Evolutionary conservation across 2,797 vertebrate species (phyloP), one percentile per base, ranked within the genome.

Genomic region (Epinephelus coioides): DNA sequence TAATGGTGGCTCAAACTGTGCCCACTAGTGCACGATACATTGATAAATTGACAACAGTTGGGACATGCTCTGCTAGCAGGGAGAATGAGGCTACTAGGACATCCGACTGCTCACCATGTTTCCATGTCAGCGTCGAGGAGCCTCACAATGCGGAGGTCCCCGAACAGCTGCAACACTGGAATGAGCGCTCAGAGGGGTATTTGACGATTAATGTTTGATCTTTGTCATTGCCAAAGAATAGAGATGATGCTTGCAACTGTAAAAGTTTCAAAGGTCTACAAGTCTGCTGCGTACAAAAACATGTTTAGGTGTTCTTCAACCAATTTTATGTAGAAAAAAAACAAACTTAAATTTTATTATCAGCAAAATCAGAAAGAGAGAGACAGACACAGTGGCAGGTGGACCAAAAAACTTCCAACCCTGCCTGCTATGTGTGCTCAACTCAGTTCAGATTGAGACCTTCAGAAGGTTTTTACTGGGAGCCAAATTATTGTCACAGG

Each of bases 41-140:
- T 99, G 98, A 99, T 98, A 98, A 99, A 99, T 99, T 97, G 98
- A 98, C 97, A 98, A 97, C 97, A 97, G 97, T 98, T 97, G 97
- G 97, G 97, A 97, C 96, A 97, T 97, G 97, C 96, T 97, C 97
- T 91, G 96, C 96, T 96, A 96, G 96, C 96, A 96, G 96, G 95
- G 95, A 97, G 97, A 98, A 97, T 96, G 96, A 96, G 97, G 96
- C 97, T 95, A 96, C 79, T 92, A 98, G 97, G 97, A 97, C 97
- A 96, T 96, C 86, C 77, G 55, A 96, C 89, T 65, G 88, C 83
- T 90, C 87, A 14, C 81, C 86, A 47, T 49, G 79, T 84, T 68
- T 83, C 85, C 83, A 25, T 50, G 83, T 89, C 76, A 93, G 95
- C 93, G 91, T 93, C 95, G 93, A 89, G 88, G 88, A 95, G 86